phyloP scores from a whole-genome alignment of 2,113 vertebrate species.

The Tenrec ecaudatus region DNA sequence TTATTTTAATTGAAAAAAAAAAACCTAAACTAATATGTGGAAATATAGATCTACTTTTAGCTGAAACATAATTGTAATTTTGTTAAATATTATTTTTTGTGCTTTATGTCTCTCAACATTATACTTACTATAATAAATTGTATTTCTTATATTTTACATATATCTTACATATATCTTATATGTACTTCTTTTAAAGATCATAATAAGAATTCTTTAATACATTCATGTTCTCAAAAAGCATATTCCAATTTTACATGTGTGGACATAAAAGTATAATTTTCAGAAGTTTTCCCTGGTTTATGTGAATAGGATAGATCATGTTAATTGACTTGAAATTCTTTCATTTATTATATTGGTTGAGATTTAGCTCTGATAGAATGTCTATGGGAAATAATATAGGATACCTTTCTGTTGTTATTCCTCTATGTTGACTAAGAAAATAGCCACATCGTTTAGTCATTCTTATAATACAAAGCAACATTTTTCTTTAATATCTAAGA shows the following conservation, averaged over 20 bases:
- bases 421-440: conserved; percentile 12
- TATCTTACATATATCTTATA: no score
- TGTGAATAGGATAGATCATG: not conserved
- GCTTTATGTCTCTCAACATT: not conserved
- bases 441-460: not conserved
- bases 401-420: not conserved
- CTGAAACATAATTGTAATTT: not conserved
- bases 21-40: not conserved
- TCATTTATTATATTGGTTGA: not conserved
- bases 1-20: conserved; percentile 43
- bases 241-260: not conserved
- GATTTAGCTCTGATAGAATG: conserved; percentile 5
- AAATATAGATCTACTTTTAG: not conserved
- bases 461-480: conserved; percentile 31
- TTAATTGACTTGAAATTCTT: not conserved
- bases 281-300: conserved; percentile 9
- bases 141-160: no score
- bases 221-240: conserved; percentile 7
- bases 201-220: no score
- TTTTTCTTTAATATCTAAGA: not conserved
- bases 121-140: not conserved
- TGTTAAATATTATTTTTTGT: not conserved
- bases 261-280: not conserved
- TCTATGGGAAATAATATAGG: not conserved
- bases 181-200: no score